phyloP scores from a whole-genome alignment of 1,140 invertebrate genomes.

The Pseudoatta argentina region DNA sequence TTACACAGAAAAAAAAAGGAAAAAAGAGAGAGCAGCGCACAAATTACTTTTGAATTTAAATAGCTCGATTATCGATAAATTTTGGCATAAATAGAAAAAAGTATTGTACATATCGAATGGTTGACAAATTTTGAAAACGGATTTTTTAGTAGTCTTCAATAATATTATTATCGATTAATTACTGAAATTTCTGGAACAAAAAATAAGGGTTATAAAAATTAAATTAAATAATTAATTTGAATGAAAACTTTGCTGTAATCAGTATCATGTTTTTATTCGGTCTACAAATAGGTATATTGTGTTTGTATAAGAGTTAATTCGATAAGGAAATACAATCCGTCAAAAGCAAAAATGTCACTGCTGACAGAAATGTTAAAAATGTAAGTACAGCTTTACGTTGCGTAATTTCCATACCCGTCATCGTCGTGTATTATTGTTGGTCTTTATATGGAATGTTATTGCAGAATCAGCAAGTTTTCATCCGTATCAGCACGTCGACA shows the following conservation, averaged over 20 bases:
- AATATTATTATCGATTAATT: neutral
- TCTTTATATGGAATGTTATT: slow-evolving; percentile 57
- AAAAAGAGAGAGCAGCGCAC: neutral
- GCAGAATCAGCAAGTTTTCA: slow-evolving; percentile 66
- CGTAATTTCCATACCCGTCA: slow-evolving; percentile 35
- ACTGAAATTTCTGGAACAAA: neutral
- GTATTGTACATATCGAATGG: neutral
- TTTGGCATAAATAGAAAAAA: slow-evolving; percentile 42
- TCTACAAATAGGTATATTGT: neutral
- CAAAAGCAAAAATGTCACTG: neutral
- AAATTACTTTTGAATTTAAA: slow-evolving; percentile 57
- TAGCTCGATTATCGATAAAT: slow-evolving; percentile 63
- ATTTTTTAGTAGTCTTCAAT: neutral
- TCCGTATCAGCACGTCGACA: slow-evolving; percentile 60
- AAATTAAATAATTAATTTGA: slow-evolving; percentile 14
- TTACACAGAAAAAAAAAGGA: neutral
- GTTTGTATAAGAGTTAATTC: neutral
- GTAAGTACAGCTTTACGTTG: slow-evolving; percentile 29
- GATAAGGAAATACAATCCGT: neutral
- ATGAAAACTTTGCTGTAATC: neutral
- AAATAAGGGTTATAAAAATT: slow-evolving; percentile 8
- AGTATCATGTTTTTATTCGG: neutral
- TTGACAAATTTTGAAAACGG: slow-evolving; percentile 1
- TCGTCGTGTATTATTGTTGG: slow-evolving; percentile 48
- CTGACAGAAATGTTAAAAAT: slow-evolving; percentile 29